Evolutionary conservation across 1,140 invertebrate species (phyloP).

Genomic region (Drosophila tristis): DNA sequence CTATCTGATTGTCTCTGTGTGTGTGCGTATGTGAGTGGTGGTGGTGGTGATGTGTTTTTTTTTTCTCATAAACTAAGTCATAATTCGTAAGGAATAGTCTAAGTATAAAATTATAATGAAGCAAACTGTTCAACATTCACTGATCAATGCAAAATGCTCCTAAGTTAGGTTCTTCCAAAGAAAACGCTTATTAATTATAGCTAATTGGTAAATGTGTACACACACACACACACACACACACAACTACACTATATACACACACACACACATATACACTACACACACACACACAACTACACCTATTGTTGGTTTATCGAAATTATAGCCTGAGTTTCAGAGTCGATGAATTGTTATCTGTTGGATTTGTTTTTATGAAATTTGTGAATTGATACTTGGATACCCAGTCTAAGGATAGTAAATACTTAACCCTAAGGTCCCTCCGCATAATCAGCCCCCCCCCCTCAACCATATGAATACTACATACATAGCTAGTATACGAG

Average conservation of each 20-base stretch:
- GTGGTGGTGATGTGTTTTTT: constrained; percentile 5
- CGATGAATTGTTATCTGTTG: constrained; percentile 41
- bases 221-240: constrained; percentile 8
- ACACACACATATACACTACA: background rate
- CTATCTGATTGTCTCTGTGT: constrained; percentile 4
- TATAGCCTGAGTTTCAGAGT: constrained; percentile 24
- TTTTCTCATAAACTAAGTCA: constrained; percentile 6
- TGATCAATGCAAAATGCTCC: constrained; percentile 40
- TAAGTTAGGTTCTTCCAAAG: constrained; percentile 79
- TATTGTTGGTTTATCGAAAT: constrained; percentile 35
- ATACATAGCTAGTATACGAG: constrained; percentile 8
- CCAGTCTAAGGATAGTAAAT: constrained; percentile 13
- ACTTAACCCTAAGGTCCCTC: constrained; percentile 47
- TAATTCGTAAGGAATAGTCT: constrained; percentile 34
- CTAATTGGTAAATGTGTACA: constrained; percentile 42
- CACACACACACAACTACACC: background rate
- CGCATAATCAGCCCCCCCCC: constrained; percentile 20
- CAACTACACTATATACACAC: background rate
- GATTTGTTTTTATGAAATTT: constrained; percentile 55
- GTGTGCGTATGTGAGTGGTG: constrained; percentile 9
- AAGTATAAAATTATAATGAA: background rate
- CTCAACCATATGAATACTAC: constrained; percentile 11
- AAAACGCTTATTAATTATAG: constrained; percentile 80
- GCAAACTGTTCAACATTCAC: constrained; percentile 44
- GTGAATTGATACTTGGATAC: constrained; percentile 28